Evolutionary conservation across 1,140 invertebrate genomes (phyloP).

Genomic region (Acyrthosiphon pisum): DNA sequence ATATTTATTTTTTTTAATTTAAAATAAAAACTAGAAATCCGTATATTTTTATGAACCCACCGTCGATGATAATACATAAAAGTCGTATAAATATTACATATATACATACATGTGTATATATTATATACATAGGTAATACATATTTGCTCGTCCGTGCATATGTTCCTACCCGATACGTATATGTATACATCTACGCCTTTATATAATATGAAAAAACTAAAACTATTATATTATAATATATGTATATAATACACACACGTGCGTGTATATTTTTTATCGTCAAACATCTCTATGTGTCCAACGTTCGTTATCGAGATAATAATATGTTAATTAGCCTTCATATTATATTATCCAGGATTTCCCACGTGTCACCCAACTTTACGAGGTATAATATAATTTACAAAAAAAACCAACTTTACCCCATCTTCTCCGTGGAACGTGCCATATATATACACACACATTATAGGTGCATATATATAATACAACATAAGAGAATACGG

Average conservation of each 20-base stretch:
- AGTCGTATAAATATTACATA: neutral
- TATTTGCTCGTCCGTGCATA: neutral
- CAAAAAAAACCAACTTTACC: neutral
- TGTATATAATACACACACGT: neutral
- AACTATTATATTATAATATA: neutral
- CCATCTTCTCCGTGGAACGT: neutral
- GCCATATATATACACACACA: neutral
- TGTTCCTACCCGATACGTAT: neutral
- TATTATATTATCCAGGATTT: neutral
- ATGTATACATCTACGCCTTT: neutral
- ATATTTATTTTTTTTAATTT: neutral
- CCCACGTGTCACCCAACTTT: constrained; percentile 31
- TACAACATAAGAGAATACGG: neutral
- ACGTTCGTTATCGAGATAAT: neutral
- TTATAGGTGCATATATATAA: neutral
- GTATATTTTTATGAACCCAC: neutral
- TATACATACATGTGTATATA: neutral
- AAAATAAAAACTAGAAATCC: constrained; percentile 29
- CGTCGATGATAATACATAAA: constrained; percentile 1
- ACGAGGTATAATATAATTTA: neutral
- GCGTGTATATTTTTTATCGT: neutral
- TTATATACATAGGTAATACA: neutral
- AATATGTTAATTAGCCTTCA: constrained; percentile 36
- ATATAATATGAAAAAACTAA: neutral
- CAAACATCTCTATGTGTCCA: neutral